phyloP scores from a whole-genome alignment of 2,113 vertebrate species.

The Tupaia chinensis region DNA sequence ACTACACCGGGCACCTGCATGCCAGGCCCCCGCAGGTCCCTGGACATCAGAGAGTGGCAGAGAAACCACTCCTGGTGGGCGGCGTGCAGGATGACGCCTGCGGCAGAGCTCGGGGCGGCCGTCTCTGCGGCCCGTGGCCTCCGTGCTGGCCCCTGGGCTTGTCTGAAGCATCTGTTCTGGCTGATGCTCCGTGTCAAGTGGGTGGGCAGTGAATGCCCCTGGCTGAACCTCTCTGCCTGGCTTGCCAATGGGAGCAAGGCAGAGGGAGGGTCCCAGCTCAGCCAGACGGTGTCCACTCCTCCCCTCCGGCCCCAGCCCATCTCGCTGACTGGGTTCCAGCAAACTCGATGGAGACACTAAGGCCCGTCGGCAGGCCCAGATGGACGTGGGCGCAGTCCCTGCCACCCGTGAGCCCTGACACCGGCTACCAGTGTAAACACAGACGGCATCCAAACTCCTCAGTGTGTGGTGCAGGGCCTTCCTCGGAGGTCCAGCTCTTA shows the following conservation, averaged over 20 bases:
- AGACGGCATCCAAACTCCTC: background rate
- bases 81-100: background rate
- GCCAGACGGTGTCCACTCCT: background rate
- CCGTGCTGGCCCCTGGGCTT: background rate
- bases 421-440: background rate
- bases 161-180: background rate
- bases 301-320: background rate
- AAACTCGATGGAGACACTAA: background rate
- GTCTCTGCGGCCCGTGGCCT: background rate
- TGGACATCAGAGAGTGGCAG: background rate
- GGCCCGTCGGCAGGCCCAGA: background rate
- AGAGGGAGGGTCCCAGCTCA: background rate
- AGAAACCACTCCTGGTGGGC: background rate
- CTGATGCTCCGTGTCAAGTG: background rate
- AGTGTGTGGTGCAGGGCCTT: background rate
- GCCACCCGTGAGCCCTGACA: background rate
- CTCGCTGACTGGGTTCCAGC: background rate
- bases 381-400: background rate
- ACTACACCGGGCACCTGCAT: fast-evolving
- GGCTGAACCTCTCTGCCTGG: background rate
- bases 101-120: fast-evolving
- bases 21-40: background rate
- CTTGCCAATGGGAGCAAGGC: background rate
- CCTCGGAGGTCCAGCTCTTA: background rate
- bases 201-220: background rate